Evolutionary conservation across 30 jellyfish, hydroid and myxozoan species (phyloP).

Genomic region (Phacellophora camtschatica): DNA sequence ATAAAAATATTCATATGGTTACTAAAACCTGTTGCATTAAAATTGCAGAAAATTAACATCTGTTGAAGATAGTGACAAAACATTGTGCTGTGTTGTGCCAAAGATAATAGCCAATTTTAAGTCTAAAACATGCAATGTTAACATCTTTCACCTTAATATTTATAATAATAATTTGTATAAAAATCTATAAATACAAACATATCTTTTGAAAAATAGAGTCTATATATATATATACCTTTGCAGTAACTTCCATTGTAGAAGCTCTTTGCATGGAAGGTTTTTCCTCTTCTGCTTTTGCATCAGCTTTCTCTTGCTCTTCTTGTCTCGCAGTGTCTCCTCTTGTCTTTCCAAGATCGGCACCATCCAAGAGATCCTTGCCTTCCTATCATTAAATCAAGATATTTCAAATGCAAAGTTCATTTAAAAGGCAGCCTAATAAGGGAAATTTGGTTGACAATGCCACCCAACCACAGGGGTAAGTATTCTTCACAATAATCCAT

Average conservation of each 20-base stretch:
- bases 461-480: no score
- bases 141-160: no score
- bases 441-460: no score
- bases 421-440: no score
- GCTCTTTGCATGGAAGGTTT: conserved; percentile 51
- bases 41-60: no score
- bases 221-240: conserved; percentile 30
- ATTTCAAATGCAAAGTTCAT: no score
- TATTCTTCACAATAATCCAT: no score
- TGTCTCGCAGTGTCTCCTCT: conserved; percentile 66
- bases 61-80: no score
- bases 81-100: no score
- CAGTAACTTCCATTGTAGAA: conserved; percentile 72
- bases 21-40: no score
- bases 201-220: neutral
- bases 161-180: neutral
- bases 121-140: neutral
- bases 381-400: conserved; percentile 12
- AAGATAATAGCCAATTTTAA: no score
- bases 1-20: no score
- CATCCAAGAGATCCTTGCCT: conserved; percentile 61
- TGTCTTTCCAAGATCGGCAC: conserved; percentile 73
- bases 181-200: neutral
- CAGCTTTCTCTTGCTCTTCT: conserved; percentile 24
- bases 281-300: conserved; percentile 31